phyloP scores from a whole-genome alignment of 2,797 vertebrate genomes.

The Hydrophis major region DNA sequence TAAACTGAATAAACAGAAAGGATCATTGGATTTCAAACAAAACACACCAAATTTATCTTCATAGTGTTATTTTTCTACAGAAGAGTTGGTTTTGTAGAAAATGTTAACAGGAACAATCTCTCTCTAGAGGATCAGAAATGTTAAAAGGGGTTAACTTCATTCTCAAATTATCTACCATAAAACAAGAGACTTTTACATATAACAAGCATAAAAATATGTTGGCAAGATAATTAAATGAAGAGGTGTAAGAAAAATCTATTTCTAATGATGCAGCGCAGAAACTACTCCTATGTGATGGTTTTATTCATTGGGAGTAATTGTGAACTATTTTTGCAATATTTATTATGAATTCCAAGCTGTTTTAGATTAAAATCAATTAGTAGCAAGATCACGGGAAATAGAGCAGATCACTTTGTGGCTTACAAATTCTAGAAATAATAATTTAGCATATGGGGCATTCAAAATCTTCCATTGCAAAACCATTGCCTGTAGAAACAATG shows the following conservation, averaged over 20 bases:
- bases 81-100: not conserved
- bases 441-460: not conserved
- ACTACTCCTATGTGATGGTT: not conserved
- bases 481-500: not conserved
- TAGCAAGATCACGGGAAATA: not conserved
- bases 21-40: slow-evolving; percentile 15
- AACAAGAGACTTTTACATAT: not conserved
- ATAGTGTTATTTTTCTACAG: not conserved
- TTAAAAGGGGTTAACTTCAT: not conserved
- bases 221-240: not conserved
- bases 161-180: not conserved
- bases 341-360: not conserved
- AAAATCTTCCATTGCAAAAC: not conserved
- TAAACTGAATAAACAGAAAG: slow-evolving; percentile 12
- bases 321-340: not conserved
- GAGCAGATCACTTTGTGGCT: not conserved
- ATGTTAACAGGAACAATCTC: not conserved
- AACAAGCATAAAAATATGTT: not conserved
- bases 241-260: not conserved
- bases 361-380: not conserved
- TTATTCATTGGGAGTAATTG: not conserved
- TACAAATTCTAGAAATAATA: not conserved
- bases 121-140: not conserved
- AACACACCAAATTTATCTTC: not conserved
- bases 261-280: not conserved